Percentiles rank a stretch among this genome's conserved stretches.
phyloP scores from a whole-genome alignment of 2,113 vertebrate genomes.

The Rhinolophus sinicus region DNA sequence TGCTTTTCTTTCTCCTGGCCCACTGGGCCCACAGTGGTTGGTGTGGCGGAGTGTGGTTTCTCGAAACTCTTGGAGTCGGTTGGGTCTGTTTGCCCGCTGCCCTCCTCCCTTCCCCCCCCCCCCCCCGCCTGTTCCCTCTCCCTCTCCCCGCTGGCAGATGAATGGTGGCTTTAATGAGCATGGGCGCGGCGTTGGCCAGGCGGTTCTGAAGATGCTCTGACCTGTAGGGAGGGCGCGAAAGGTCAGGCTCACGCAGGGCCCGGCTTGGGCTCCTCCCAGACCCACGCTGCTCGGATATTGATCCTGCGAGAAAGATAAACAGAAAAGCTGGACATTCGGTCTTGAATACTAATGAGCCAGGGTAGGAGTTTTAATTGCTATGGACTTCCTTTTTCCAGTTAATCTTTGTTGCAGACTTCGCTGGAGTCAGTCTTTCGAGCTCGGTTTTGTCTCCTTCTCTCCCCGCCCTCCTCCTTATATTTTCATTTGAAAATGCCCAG shows the following conservation, averaged over 20 bases:
- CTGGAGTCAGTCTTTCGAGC: neutral
- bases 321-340: conserved; percentile 80
- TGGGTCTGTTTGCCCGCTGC: neutral
- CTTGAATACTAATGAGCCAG: conserved; percentile 85
- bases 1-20: neutral
- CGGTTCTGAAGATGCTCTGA: conserved; percentile 84
- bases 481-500: conserved; percentile 37
- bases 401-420: conserved; percentile 68
- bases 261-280: conserved; percentile 89
- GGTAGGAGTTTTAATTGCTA: conserved; percentile 82
- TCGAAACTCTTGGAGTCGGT: conserved; percentile 26
- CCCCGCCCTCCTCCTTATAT: neutral
- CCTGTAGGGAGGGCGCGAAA: conserved; percentile 90
- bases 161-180: conserved; percentile 79
- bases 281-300: conserved; percentile 93
- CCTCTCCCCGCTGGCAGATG: neutral
- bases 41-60: conserved; percentile 51
- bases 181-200: conserved; percentile 64
- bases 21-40: conserved; percentile 32
- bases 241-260: conserved; percentile 91
- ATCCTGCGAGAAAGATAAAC: conserved; percentile 91
- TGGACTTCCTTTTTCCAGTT: conserved; percentile 70
- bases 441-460: neutral
- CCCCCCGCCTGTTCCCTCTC: neutral
- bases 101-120: no score